Base-by-base conservation (phyloP, 1,140 invertebrate genomes). In the Drosophila erecta region DNA sequence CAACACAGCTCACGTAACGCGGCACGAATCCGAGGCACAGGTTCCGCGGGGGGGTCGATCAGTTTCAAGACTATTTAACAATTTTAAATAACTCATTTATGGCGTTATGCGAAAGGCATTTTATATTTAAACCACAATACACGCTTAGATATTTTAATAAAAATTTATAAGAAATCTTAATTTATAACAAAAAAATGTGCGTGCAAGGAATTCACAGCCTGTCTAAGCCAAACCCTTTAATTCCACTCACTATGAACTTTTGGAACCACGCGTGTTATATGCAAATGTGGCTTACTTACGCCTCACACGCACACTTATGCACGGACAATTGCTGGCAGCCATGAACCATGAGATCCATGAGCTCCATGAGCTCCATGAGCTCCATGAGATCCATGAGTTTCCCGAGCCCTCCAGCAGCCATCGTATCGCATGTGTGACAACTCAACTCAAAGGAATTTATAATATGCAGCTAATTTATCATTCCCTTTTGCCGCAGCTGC, bases 381-480 rank as follows among this genome's bases (percentile, higher is more conserved):
- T 37, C 58, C 58, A 55, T n/a, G 37, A 37, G 44, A 30, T 30
- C 27, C 30, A 30, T 30, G 30, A 38, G 37, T 55, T 40, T 33
- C 49, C 41, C 43, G 58, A 49, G 57, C 41, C 72, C 38, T 40
- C 72, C 37, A 38, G 59, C 59, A 50, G 59, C 53, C 72, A 65
- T 59, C 37, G 65, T 30, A 56, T 56, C 75, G 73, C 60, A 76
- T 64, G 61, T 70, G 75, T 61, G 58, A 71, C 59, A 79, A 69
- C 75, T 73, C 71, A 76, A 72, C 83, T 87, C 83, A 87, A 87
- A 87, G 76, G 83, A 87, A 87, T 87, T 83, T 87, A 87, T 87
- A 87, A 87, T 87, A 87, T 79, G 66, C 61, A 89, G 76, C 78
- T 87, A 83, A 87, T 87, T 89, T 89, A 83, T 89, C 76, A 87